Evolutionary conservation across 2,888 invertebrate species (phyloP), one percentile per base, ranked within the genome.

Genomic region (Aradus depressus): DNA sequence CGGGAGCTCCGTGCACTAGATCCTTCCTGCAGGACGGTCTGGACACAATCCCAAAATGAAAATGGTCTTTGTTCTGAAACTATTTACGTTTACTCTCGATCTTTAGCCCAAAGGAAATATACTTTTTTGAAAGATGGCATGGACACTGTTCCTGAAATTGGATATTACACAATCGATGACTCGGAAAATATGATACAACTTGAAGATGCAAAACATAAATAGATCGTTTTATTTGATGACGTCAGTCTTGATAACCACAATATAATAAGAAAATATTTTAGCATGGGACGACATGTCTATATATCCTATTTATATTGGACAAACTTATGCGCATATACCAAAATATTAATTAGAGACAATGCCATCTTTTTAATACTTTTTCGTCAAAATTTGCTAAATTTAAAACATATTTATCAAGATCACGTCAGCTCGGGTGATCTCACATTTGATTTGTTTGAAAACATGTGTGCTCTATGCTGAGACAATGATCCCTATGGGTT

Each of bases 181-280:
- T 59, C 59, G 37, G 58, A 58, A 14, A 56, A 60, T 3, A 52
- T 61, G 12, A 50, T 61, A 41, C 12, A 50, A 32, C 60, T 61
- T 3, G 49, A 58, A 4, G 53, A 61, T 18, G 62, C 62, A 3
- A 57, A 57, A 58, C 41, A 41, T 49, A 60, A 63, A 58, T 65
- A 64, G 10, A 58, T 67, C n/a, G 61, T 67, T 53, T 64, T 68
- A 41, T 68, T 68, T 54, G 66, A 67, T 57, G 66, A 67, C 60
- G 62, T 67, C 18, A 62, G 62, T 16, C 65, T 63, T 35, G 65
- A 63, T 12, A 62, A 63, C 19, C 59, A 62, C 38, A 54, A 61
- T 37, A 59, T 57, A 31, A 62, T 66, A n/a, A 53, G 61, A 47
- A 47, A 54, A 5, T 64, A 60, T 55, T 66, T 64, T 51, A 59